Evolutionary conservation across 2,797 vertebrate species (phyloP), one percentile per base, ranked within the genome.

Genomic region (Cyclura pinguis): DNA sequence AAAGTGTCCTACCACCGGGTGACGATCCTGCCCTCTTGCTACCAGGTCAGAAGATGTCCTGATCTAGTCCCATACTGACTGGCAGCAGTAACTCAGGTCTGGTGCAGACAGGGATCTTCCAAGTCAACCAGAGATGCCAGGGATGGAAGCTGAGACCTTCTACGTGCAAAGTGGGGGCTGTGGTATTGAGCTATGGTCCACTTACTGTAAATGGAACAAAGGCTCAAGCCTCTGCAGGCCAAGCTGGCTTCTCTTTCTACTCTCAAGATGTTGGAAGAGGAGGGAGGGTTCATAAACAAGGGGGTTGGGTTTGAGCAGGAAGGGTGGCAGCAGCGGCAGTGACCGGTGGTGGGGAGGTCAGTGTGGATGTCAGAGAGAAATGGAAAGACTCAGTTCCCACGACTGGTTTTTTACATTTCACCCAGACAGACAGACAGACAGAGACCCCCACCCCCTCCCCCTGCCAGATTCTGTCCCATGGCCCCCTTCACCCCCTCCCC

Each of bases 401-500:
- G 80, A 50, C 83, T 93, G 73, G 1, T 84, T 94, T 76, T 92
- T 88, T 93, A 93, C 81, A 87, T 77, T 91, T 38, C 77, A 73
- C 78, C 57, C 93, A 87, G 73, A 77, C 67, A 93, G 82, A 88
- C 7, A 92, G 84, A 87, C 8, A 81, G 72, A 88, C 24, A 82
- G 90, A 87, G 85, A 81, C 24, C 74, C 93, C 24, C 73, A 6
- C 74, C 42, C 81, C 73, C 42, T 90, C 78, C 90, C 93, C 80
- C 89, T 67, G 59, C 69, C 14, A 22, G 1, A 35, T 14, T 69
- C 50, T 72, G 83, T 84, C 59, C 83, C 91, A 88, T 85, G 80
- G 84, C 74, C 38, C 73, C 91, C 55, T 6, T 76, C 85, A 69
- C 88, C 88, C 91, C 91, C 91, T 95, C 97, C 97, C 97, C 91